Base-by-base conservation (phyloP, 2,797 vertebrate genomes). In the Thaleichthys pacificus region DNA sequence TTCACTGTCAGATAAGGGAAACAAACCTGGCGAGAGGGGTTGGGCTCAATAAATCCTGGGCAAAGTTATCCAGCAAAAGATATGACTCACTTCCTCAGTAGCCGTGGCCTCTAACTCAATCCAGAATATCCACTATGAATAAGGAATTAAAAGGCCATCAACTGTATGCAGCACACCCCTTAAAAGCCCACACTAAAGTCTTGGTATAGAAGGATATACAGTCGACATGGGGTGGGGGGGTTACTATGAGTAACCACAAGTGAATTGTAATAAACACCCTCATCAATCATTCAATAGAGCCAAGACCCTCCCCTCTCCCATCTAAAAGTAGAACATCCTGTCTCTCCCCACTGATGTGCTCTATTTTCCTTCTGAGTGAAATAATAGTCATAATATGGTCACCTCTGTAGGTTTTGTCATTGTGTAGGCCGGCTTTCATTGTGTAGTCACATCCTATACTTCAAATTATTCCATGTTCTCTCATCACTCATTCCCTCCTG, bases 121-220 rank as follows among this genome's bases (percentile, higher is more conserved):
- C 75, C 81, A 85, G 79, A 79, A 85, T 84, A 57, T 61, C 71
- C 51, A 65, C 30, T 28, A 71, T 35, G 68, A 72, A 77, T 80
- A 82, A 85, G 80, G 86, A 82, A 90, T 90, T 89, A 84, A 87
- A 71, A 84, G 85, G 81, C 83, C 76, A 86, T 90, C 85, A 84
- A 82, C 89, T 80, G 80, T 77, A 71, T 81, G 78, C 72, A 81
- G 78, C 78, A 83, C 81, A 82, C 74, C 77, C 81, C 82, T 47
- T 85, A 80, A 87, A 84, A 85, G 85, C 80, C 69, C 70, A 87
- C 69, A 76, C 67, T 81, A 74, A 87, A 86, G 64, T 35, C 30
- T 72, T 76, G 73, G 86, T 80, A 78, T 80, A 78, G 84, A 71
- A 67, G 79, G 77, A 74, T 70, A 38, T 76, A 65, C 42, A 2